A percentile compares a stretch with the other conserved stretches of the same genome.
Conservation (phyloP, 37 sponge, comb jelly and placozoan genomes). For the Aplysina aerophoba region DNA sequence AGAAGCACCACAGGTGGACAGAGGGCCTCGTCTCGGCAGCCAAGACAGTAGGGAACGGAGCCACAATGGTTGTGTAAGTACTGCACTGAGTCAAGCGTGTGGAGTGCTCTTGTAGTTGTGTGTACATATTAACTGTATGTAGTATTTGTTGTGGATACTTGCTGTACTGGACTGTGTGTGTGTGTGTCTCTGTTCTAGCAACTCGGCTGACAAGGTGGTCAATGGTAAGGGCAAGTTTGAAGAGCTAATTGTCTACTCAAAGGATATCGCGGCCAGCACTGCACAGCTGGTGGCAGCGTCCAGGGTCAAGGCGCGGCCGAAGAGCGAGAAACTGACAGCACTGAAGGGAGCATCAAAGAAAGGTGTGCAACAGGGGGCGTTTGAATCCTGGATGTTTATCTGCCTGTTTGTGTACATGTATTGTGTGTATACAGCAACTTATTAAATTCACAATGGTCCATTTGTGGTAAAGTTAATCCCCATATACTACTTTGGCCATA, state of each 20-base stretch:
- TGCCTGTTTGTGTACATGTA: not conserved
- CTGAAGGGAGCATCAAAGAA: conserved; percentile 80
- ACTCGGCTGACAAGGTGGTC: conserved; percentile 94
- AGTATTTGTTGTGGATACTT: not conserved
- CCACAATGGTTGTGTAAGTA: conserved; percentile 90
- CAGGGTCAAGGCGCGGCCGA: conserved; percentile 87
- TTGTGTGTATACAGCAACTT: too few relatives aligned
- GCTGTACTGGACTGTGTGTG: not conserved
- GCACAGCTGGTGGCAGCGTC: conserved; percentile 99
- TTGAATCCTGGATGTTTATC: not conserved
- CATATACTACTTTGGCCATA: too few relatives aligned
- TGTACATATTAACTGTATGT: not conserved
- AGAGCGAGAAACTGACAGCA: conserved; percentile 73
- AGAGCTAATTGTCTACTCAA: conserved; percentile 93
- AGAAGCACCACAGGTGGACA: conserved; percentile 95
- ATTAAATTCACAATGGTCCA: too few relatives aligned
- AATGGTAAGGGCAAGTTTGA: conserved; percentile 92
- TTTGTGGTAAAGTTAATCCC: too few relatives aligned
- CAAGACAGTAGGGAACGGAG: conserved; percentile 97
- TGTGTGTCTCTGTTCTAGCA: conserved; percentile 40
- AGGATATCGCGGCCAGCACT: conserved; percentile 98
- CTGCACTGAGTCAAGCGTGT: too few relatives aligned
- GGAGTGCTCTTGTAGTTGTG: not conserved
- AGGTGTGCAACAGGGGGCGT: conserved; percentile 62
- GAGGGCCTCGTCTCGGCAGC: conserved; percentile 98